Base-by-base conservation (phyloP, 1,140 invertebrate species). In the Hormaphis cornu region DNA sequence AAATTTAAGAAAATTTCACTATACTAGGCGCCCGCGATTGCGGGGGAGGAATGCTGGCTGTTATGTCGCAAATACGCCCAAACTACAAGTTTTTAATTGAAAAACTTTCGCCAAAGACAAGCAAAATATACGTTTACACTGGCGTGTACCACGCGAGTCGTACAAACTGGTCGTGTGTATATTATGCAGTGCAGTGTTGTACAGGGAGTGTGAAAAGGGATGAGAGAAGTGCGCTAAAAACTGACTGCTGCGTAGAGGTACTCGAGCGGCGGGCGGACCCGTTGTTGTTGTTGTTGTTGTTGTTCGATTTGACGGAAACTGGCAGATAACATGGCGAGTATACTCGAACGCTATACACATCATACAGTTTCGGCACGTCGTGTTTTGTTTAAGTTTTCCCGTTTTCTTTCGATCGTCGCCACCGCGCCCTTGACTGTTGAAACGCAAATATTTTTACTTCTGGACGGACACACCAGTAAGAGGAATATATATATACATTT, bases 1-100 rank as follows among this genome's bases (percentile, higher is more conserved):
- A n/a, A n/a, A n/a, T n/a, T n/a, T n/a, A n/a, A n/a, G n/a, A n/a
- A n/a, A n/a, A n/a, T n/a, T n/a, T n/a, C n/a, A n/a, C n/a, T n/a
- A n/a, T n/a, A n/a, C n/a, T n/a, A n/a, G n/a, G n/a, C n/a, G n/a
- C n/a, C 30, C 30, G 9, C 30, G 30, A 6, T 6, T 33, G 9
- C 30, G 30, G 30, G 30, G 9, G 30, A 33, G n/a, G n/a, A n/a
- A n/a, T n/a, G n/a, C n/a, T n/a, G n/a, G n/a, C n/a, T n/a, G n/a
- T n/a, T n/a, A n/a, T n/a, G n/a, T n/a, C n/a, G n/a, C n/a, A n/a
- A n/a, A n/a, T n/a, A n/a, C n/a, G n/a, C n/a, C n/a, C n/a, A n/a
- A n/a, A n/a, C n/a, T n/a, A n/a, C n/a, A 69, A 53, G 50, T 69
- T 52, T 52, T 52, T 69, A 52, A 69, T 69, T 69, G 40, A 52